Conservation (phyloP, 2,113 vertebrate genomes). For the Oncorhynchus gorbuscha region DNA sequence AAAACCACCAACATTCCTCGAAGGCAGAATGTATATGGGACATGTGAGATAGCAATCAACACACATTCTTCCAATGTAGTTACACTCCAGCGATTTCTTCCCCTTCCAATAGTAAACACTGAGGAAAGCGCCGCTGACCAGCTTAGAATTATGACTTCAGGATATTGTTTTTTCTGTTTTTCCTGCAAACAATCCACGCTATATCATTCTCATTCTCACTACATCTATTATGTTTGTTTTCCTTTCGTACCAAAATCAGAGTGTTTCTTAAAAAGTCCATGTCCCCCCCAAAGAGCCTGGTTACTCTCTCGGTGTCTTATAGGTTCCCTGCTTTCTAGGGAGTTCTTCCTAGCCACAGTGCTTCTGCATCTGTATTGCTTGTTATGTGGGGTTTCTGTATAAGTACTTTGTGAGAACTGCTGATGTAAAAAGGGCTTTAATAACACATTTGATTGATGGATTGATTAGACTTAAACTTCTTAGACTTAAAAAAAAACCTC, state of each 20-base stretch:
- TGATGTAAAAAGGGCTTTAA: too few species aligned
- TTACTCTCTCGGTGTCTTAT: too few species aligned
- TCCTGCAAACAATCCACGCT: constrained; percentile 41
- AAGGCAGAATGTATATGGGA: constrained; percentile 77
- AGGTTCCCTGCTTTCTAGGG: too few species aligned
- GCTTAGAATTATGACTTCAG: constrained; percentile 56
- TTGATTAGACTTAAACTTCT: too few species aligned
- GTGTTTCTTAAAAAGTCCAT: constrained; percentile 24
- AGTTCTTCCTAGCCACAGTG: too few species aligned
- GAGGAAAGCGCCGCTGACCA: constrained; percentile 49
- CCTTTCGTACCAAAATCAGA: constrained; percentile 27
- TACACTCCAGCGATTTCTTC: constrained; percentile 75
- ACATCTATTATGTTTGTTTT: constrained; percentile 33
- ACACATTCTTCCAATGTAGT: constrained; percentile 76
- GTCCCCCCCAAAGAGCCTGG: too few species aligned
- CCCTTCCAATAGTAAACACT: constrained; percentile 75
- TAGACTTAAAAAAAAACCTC: neutral
- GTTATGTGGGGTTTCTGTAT: too few species aligned
- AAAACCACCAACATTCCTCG: constrained; percentile 83
- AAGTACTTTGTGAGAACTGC: too few species aligned
- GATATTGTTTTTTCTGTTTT: constrained; percentile 50
- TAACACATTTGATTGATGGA: too few species aligned
- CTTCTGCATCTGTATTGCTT: too few species aligned
- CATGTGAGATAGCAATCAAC: constrained; percentile 79
- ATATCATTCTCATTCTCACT: constrained; percentile 50